Base-by-base conservation (phyloP, 2,113 vertebrate species). In the Probosciger aterrimus region DNA sequence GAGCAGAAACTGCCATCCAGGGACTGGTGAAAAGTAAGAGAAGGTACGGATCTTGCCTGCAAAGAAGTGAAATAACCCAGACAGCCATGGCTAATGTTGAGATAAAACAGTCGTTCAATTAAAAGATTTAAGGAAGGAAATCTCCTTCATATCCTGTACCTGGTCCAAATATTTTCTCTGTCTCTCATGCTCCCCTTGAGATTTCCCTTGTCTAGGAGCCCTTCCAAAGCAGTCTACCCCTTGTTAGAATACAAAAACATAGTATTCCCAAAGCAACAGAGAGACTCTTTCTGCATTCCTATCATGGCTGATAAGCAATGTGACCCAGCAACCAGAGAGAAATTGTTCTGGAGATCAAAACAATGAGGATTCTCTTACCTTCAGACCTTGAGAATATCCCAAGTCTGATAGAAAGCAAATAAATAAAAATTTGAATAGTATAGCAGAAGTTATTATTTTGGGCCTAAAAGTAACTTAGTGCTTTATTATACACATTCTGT, bases 61-160 rank as follows among this genome's bases (percentile, higher is more conserved):
- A 79, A 77, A 64, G 41, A 47, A 50, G 33, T 92, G 89, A 93
- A 77, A 90, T 27, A 88, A 69, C 43, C 64, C 78, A 92, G 95
- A 88, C 78, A 85, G 28, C 70, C 70, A 71, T 85, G 88, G 94
- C 93, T 94, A 92, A 94, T 46, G 68, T 84, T 82, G 79, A 96
- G 92, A 95, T 84, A 95, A 95, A 84, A 69, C 78, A 92, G 46
- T 37, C 78, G 52, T 79, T 88, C 94, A 97, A 95, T 95, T 86
- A 92, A 64, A 82, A 95, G 82, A 90, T 49, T 93, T 86, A 88
- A 91, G 57, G 44, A 91, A 91, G 87, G 95, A 71, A 96, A 96
- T 93, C 71, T 74, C 88, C 95, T 71, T 82, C 67, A 79, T 71
- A 94, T 93, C 82, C 88, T 80, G 74, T 65, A 88, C 49, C 67